Evolutionary conservation across 2,888 invertebrate species (phyloP), one percentile per base, ranked within the genome.

Genomic region (Anthophora plumipes): DNA sequence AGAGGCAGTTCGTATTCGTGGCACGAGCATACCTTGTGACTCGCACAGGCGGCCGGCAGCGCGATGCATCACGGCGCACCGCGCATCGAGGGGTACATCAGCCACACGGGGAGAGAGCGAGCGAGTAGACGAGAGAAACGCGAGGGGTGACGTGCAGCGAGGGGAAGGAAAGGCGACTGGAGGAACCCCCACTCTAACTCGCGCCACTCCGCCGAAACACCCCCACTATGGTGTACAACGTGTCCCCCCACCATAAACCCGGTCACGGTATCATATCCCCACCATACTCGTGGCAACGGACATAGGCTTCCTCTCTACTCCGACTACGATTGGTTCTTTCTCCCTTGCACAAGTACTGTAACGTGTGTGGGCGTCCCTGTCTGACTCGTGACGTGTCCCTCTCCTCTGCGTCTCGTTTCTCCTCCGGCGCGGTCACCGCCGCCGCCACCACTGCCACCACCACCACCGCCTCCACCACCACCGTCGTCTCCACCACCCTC

Each of bases 71-170:
- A 87, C 89, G 89, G 89, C 90, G 88, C 91, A 90, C 88, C 90
- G 92, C 91, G 91, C 91, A 92, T 91, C 89, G 91, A 90, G 94
- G 94, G 94, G 89, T 83, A 94, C 84, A 68, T 82, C 82, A 71
- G 79, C 77, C 82, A 55, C 25, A 57, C 80, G 68, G 82, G 73
- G 83, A 31, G 31, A 31, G 31, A 31, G n/a, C n/a, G 31, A 31
- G 31, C 31, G 2, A 31, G 31, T 31, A 31, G 31, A 31, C 48
- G 79, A 83, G 74, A 48, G 43, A 64, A 17, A 80, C 14, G 22
- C 17, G 31, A 59, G 73, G 60, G 64, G 66, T 48, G 70, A 59
- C 20, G 50, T 46, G 31, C 59, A 46, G 54, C 7, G 67, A 63
- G 79, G 71, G 84, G 78, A 63, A 77, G 81, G 71, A 69, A 71